Conservation (phyloP, 1,140 invertebrate species). For the Lethocerus indicus region DNA sequence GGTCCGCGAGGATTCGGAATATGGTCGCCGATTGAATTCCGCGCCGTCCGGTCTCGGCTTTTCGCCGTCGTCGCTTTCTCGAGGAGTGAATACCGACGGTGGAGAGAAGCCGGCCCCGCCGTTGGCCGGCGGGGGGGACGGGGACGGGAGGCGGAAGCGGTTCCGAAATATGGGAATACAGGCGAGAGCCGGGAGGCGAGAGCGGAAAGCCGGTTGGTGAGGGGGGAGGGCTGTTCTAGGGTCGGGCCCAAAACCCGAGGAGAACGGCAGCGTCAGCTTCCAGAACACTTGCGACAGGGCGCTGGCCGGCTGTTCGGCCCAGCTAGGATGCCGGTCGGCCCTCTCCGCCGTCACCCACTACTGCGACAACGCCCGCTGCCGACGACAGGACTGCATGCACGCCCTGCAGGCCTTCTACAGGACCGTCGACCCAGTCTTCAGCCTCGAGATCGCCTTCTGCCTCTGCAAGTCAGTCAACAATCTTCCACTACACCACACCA, state of each 20-base stretch:
- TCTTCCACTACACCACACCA: not conserved
- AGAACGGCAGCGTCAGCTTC: conserved; percentile 24
- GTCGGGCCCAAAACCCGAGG: conserved; percentile 14
- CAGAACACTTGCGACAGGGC: conserved; percentile 62
- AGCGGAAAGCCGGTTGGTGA: too few relatives aligned
- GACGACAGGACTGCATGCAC: conserved; percentile 69
- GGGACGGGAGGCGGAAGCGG: too few relatives aligned
- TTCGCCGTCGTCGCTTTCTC: too few relatives aligned
- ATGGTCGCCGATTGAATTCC: too few relatives aligned
- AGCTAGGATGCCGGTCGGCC: conserved; percentile 52
- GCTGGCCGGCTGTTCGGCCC: conserved; percentile 52
- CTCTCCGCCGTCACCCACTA: conserved; percentile 62
- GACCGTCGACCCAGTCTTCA: conserved; percentile 55
- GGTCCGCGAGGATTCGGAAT: too few relatives aligned
- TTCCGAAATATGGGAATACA: too few relatives aligned
- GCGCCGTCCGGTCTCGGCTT: too few relatives aligned
- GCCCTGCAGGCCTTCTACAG: conserved; percentile 73
- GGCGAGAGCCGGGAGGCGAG: too few relatives aligned
- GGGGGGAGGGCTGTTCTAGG: conserved; percentile 10
- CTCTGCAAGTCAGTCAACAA: conserved; percentile 65
- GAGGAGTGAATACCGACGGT: too few relatives aligned
- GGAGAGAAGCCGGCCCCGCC: too few relatives aligned
- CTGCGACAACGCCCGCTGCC: conserved; percentile 58
- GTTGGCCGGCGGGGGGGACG: too few relatives aligned
- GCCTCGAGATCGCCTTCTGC: conserved; percentile 77